phyloP scores from a whole-genome alignment of 2,113 vertebrate genomes.

The Gobiocypris rarus region DNA sequence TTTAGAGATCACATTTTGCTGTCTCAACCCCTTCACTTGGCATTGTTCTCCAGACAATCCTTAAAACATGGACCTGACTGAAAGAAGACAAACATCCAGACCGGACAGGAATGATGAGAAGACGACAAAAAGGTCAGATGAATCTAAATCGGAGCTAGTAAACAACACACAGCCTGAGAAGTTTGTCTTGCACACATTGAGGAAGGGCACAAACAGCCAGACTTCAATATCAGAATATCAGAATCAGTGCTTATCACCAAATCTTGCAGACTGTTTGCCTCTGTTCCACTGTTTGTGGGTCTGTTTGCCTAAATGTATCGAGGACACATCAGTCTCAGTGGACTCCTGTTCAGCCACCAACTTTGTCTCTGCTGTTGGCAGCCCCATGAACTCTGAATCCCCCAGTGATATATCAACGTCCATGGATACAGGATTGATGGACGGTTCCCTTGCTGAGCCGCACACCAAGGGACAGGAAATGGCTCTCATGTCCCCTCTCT shows the following conservation, averaged over 20 bases:
- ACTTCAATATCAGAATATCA: background rate
- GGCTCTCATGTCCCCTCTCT: background rate
- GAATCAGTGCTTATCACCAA: background rate
- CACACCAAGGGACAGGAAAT: background rate
- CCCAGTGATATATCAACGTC: background rate
- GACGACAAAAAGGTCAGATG: constrained; percentile 2
- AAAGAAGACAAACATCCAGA: constrained; percentile 10
- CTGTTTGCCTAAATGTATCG: background rate
- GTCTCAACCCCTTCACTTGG: background rate
- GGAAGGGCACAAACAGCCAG: background rate
- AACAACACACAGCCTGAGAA: background rate
- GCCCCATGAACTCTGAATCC: background rate
- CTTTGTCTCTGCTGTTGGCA: background rate
- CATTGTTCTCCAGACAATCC: background rate
- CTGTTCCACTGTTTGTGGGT: background rate
- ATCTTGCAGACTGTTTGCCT: background rate
- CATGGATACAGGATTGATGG: background rate
- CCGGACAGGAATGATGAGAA: background rate
- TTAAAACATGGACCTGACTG: constrained; percentile 12
- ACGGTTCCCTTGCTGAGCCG: background rate
- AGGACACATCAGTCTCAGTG: background rate
- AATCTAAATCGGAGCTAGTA: background rate
- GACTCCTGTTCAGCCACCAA: constrained; percentile 1
- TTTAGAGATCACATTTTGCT: background rate
- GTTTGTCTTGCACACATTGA: background rate